phyloP scores from a whole-genome alignment of 2,797 vertebrate genomes.

The Molossus alvarezi region DNA sequence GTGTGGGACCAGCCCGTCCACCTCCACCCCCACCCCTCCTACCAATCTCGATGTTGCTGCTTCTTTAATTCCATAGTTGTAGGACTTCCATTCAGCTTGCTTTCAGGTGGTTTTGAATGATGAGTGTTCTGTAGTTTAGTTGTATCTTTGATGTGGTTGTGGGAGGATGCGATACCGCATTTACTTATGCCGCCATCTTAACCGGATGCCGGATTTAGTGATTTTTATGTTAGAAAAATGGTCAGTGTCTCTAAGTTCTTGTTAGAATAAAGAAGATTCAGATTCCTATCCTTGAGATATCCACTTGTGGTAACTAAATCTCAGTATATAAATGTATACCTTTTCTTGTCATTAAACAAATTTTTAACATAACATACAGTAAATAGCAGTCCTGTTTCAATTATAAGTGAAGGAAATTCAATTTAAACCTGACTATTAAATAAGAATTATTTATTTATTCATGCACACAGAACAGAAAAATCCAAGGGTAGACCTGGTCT shows the following conservation, averaged over 20 bases:
- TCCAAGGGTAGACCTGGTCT: not conserved
- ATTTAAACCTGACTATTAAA: conserved; percentile 28
- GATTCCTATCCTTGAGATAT: not conserved
- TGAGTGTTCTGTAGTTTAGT: too few species aligned
- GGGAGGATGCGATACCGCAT: too few species aligned
- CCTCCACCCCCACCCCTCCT: too few species aligned
- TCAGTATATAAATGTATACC: not conserved
- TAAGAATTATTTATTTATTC: not conserved
- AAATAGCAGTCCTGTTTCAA: conserved; percentile 27
- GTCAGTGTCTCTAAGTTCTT: conserved; percentile 3
- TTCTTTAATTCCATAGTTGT: too few species aligned
- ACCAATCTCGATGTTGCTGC: too few species aligned
- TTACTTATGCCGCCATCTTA: too few species aligned
- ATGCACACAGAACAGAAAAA: conserved; percentile 6
- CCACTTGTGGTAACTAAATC: not conserved
- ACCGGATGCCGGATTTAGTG: not conserved
- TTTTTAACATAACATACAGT: not conserved
- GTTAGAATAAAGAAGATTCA: conserved; percentile 13
- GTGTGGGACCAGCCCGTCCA: too few species aligned
- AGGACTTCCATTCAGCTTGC: too few species aligned
- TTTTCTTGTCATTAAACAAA: conserved; percentile 39
- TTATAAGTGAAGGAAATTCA: conserved; percentile 31
- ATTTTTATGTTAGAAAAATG: conserved; percentile 50
- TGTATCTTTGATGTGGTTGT: too few species aligned
- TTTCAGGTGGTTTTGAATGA: too few species aligned